These are phyloP conservation scores for Rhipidura dahli DNA, from an alignment of 2,113 vertebrate genomes.

Conservation along the genomic window DNA sequence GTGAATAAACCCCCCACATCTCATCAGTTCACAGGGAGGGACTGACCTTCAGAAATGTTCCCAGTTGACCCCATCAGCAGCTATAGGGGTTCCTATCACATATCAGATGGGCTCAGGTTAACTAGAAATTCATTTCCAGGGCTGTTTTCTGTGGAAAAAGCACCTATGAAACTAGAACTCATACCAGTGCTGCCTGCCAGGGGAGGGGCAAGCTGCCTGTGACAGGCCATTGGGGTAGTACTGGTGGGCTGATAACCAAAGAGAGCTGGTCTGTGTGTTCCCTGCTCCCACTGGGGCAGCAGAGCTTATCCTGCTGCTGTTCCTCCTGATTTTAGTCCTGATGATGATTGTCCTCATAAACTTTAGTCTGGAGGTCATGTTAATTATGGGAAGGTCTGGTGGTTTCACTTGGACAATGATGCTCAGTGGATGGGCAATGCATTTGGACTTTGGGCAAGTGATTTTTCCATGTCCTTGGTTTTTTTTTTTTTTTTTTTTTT, in stretches of 20 bases:
- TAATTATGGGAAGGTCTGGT: neutral
- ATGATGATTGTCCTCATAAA: neutral
- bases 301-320: neutral
- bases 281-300: neutral
- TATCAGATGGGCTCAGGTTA: neutral
- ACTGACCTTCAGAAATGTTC: neutral
- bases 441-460: too few relatives aligned
- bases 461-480: neutral
- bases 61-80: neutral
- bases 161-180: neutral
- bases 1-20: neutral
- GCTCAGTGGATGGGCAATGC: too few relatives aligned
- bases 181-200: neutral
- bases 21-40: neutral
- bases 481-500: neutral
- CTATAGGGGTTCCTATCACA: neutral
- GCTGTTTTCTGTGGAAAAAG: neutral
- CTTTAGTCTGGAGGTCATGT: neutral
- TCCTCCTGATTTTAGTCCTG: neutral
- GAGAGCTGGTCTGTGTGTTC: fast-evolving
- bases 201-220: neutral
- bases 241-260: fast-evolving
- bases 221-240: neutral
- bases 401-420: neutral
- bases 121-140: neutral